Evolutionary conservation across 2,113 vertebrate species (phyloP), one percentile per base, ranked within the genome.

Genomic region (Oryzias melastigma): DNA sequence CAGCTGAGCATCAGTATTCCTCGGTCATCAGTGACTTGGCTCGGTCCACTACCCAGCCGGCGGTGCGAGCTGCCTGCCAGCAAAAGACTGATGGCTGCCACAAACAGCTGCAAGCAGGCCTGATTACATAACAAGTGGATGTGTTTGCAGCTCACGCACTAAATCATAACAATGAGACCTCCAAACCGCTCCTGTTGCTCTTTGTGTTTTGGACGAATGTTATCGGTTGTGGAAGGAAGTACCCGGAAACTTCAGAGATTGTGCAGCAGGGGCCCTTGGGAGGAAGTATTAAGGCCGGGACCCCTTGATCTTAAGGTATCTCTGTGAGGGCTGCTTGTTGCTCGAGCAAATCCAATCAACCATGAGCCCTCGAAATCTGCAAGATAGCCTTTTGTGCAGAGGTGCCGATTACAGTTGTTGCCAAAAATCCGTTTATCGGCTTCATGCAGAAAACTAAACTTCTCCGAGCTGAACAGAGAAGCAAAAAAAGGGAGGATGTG

Each of bases 1-100:
- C 80, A 88, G 78, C 79, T 86, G 84, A 88, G 62, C 85, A 87
- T 83, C 74, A 82, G 83, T 80, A 84, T 82, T 85, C 88, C 24
- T 43, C 43, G 69, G 63, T 47, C 81, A 77, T 75, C 81, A 17
- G 56, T 66, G 55, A 45, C 67, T 65, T 85, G 84, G 84, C 70
- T 49, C 7, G 41, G 65, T 29, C 52, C 50, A 71, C 62, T 59
- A 74, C 81, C 64, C 80, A 85, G 81, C 78, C 71, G 68, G 77
- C 67, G 42, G 45, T 44, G 65, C 64, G 80, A 73, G 83, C 74
- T 5, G 19, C 20, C 7, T 1, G 73, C 81, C 87, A 85, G 62
- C 17, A 35, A 52, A 70, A 41, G 55, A 53, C 76, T 81, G 81
- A 82, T 77, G 80, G 73, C 66, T 51, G 24, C 53, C 57, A 51